Evolutionary conservation across 2,797 vertebrate genomes (phyloP).

Genomic region (Ctenopoma kingsleyae): DNA sequence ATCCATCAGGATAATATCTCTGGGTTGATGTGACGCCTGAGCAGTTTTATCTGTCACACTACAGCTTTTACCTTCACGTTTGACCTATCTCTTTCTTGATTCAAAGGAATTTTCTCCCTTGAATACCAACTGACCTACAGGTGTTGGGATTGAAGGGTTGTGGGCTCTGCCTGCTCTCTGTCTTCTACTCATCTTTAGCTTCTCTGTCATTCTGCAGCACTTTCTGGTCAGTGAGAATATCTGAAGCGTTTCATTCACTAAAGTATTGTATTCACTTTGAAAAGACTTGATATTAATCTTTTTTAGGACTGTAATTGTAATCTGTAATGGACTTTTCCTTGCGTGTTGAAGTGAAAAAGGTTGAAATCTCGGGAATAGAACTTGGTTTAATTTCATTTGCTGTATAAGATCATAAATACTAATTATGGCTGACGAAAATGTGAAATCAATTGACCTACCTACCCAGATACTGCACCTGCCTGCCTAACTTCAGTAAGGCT

Average conservation of each 20-base stretch:
- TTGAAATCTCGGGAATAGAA: not conserved
- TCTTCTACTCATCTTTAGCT: not conserved
- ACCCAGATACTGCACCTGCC: too few relatives aligned
- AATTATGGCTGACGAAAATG: not conserved
- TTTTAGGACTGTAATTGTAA: not conserved
- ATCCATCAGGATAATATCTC: slow-evolving; percentile 33
- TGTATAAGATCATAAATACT: not conserved
- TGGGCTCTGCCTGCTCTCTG: not conserved
- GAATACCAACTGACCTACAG: not conserved
- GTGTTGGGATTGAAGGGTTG: not conserved
- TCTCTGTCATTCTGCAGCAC: not conserved
- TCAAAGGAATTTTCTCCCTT: not conserved
- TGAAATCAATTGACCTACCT: slow-evolving; percentile 5
- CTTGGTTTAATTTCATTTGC: not conserved
- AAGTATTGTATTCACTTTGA: not conserved
- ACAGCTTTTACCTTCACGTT: not conserved
- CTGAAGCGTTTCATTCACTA: slow-evolving; percentile 22
- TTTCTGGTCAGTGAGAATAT: slow-evolving; percentile 3
- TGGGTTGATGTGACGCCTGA: slow-evolving; percentile 2
- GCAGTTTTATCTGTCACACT: slow-evolving; percentile 34
- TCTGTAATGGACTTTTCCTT: not conserved
- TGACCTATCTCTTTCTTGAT: slow-evolving; percentile 20
- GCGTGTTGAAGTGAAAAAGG: not conserved
- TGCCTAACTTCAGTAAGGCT: too few relatives aligned
- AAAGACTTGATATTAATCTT: slow-evolving; percentile 1